These are phyloP conservation scores for Drosophila repleta DNA, from an alignment of 1,140 invertebrate genomes.

Conservation along the genomic window DNA sequence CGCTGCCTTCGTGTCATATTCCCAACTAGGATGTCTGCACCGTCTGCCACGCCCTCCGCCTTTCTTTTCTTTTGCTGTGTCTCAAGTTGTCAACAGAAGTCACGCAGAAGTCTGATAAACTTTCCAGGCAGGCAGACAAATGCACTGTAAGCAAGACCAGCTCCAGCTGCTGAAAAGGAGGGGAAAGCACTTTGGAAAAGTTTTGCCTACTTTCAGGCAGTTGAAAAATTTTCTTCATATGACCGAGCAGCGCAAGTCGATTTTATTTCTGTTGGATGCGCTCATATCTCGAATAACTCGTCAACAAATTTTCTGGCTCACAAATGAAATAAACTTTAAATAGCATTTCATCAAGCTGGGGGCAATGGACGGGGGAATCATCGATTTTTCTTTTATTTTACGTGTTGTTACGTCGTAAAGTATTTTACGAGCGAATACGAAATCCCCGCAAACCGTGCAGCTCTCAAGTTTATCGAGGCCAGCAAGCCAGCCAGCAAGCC, in stretches of 20 bases:
- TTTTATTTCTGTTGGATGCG: conserved; percentile 32
- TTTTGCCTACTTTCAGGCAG: conserved; percentile 64
- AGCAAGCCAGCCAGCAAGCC: conserved; percentile 23
- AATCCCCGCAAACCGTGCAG: background rate
- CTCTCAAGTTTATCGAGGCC: conserved; percentile 68
- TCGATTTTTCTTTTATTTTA: conserved; percentile 34
- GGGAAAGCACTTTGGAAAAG: conserved; percentile 10
- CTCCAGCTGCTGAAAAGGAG: too few species aligned
- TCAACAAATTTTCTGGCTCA: conserved; percentile 52
- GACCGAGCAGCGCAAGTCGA: conserved; percentile 53
- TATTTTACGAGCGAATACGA: conserved; percentile 51
- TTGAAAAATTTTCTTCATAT: conserved; percentile 20
- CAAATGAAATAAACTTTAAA: conserved; percentile 70
- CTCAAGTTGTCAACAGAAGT: conserved; percentile 74
- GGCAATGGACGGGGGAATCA: background rate
- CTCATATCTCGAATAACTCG: conserved; percentile 47
- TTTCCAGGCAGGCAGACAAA: conserved; percentile 66
- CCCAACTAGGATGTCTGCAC: conserved; percentile 15
- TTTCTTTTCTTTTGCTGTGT: conserved; percentile 12
- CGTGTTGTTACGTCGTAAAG: conserved; percentile 57
- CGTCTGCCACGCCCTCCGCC: background rate
- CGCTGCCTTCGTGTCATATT: conserved; percentile 51
- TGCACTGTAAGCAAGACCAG: conserved; percentile 24
- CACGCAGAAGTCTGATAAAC: conserved; percentile 79
- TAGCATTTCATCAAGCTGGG: conserved; percentile 49